Base-by-base conservation (phyloP, 2,797 vertebrate species). In the Bovichtus diacanthus region DNA sequence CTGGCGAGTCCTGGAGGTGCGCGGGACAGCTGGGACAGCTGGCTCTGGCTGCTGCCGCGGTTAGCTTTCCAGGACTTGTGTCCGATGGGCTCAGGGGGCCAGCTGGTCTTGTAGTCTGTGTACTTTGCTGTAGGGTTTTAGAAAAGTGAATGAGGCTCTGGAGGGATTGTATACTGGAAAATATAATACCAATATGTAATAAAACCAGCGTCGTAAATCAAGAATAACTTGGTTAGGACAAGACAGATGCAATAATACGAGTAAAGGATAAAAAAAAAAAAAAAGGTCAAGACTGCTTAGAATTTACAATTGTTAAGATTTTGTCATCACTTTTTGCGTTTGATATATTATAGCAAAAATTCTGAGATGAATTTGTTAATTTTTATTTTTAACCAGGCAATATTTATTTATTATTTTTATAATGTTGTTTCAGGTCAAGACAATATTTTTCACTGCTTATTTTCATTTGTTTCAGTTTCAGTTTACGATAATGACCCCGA, bases 41-140 rank as follows among this genome's bases (percentile, higher is more conserved):
- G 97, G 90, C 93, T 50, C 83, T 91, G 97, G 96, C 95, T 96
- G 96, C 96, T 97, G 93, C 90, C 80, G 4, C 97, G 97, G 95
- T 94, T 98, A 94, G 97, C 96, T 95, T 98, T 99, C 98, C 97
- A 99, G 92, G 97, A 97, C 94, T 98, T 99, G 94, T 98, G 98
- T 96, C 98, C 98, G 74, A 99, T 99, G 87, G 98, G 98, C 91
- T 99, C 98, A 88, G 97, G 97, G 87, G 97, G 97, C 98, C 98
- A 99, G 88, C 97, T 97, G 91, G 97, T 96, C 96, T 99, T 98
- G 91, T 97, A 97, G 93, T 98, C 97, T 78, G 95, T 96, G 96
- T 98, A 99, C 95, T 99, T 99, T 96, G 95, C 98, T 98, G 55
- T 9, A 36, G 25, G 12, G 50, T 19, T 10, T 60, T 11, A 69